Conservation (phyloP, 2,797 vertebrate genomes). For the Hipposideros larvatus region DNA sequence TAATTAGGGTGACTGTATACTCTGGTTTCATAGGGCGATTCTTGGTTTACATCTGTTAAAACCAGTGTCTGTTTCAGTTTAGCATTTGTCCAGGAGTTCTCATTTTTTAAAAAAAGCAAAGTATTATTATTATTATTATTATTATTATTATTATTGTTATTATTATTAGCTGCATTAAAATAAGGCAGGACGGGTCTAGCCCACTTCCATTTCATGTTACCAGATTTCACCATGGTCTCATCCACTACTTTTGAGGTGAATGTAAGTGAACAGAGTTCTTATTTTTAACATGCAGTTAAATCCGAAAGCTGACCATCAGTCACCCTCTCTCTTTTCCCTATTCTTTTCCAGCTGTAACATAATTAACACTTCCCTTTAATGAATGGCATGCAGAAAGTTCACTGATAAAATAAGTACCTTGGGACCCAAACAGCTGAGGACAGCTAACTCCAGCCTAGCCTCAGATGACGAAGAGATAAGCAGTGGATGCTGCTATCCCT, state of each 20-base stretch:
- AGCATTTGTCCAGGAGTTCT: not conserved
- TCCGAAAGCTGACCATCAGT: not conserved
- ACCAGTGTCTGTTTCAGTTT: not conserved
- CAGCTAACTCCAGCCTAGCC: not conserved
- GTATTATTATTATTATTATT: not conserved
- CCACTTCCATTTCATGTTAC: too few species aligned
- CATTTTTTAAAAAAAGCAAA: not conserved
- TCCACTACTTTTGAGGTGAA: not conserved
- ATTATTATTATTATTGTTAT: not conserved
- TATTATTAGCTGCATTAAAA: not conserved
- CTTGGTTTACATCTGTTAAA: not conserved
- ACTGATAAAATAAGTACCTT: slow-evolving; percentile 1
- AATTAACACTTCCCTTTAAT: slow-evolving; percentile 42
- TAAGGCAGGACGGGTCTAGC: not conserved
- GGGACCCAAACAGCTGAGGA: not conserved
- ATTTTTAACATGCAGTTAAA: not conserved
- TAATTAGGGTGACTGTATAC: not conserved
- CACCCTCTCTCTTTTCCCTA: not conserved
- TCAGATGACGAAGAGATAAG: not conserved
- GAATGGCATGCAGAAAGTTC: not conserved
- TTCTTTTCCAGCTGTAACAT: not conserved
- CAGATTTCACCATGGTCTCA: not conserved
- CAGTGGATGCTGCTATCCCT: not conserved
- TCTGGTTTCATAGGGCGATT: not conserved
- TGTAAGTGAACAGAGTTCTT: not conserved